Percentiles rank a stretch among this genome's conserved stretches.
Conservation (phyloP, 2,113 vertebrate genomes). For the Scatophagus argus region DNA sequence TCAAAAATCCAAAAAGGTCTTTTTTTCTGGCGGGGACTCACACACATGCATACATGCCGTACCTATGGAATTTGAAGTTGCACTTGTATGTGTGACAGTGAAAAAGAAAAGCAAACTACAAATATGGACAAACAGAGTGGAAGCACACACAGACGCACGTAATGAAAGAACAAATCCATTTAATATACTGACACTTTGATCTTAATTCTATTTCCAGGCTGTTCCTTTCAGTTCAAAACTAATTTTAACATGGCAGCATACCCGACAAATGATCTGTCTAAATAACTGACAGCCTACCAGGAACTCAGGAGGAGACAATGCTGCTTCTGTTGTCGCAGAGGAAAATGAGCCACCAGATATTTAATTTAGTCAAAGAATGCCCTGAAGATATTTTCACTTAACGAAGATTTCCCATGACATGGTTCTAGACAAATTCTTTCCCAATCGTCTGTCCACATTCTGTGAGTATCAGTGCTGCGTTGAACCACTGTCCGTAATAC, state of each 20-base stretch:
- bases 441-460: not conserved
- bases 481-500: conserved; percentile 21
- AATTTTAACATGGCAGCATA: not conserved
- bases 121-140: not conserved
- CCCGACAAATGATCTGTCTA: conserved; percentile 24
- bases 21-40: no score
- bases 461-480: not conserved
- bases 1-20: no score
- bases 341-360: conserved; percentile 41
- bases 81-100: not conserved
- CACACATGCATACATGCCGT: not conserved
- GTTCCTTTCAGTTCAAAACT: conserved; percentile 13
- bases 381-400: conserved; percentile 31
- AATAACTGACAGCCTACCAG: conserved; percentile 25
- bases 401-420: conserved; percentile 17
- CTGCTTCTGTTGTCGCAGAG: conserved; percentile 22
- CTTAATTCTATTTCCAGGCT: not conserved
- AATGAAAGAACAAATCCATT: not conserved
- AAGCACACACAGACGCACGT: not conserved
- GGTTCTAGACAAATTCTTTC: not conserved
- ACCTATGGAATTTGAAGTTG: not conserved
- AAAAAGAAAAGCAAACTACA: not conserved
- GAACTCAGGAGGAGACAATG: conserved; percentile 18
- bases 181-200: not conserved
- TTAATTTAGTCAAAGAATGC: conserved; percentile 32